phyloP scores from a whole-genome alignment of 2,113 vertebrate genomes.

The Istiophorus platypterus region DNA sequence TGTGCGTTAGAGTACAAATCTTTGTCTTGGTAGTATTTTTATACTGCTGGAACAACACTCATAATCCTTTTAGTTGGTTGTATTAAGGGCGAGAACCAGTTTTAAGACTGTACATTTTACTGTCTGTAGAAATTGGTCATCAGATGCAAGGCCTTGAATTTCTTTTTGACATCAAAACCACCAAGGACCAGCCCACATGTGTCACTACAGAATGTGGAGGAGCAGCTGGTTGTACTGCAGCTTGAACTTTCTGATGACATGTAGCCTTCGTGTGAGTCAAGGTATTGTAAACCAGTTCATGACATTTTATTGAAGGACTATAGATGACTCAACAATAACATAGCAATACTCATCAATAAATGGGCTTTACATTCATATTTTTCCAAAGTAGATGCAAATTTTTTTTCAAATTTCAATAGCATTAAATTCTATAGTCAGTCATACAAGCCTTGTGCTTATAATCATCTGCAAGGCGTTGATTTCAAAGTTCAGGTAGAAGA shows the following conservation, averaged over 20 bases:
- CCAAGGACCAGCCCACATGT: slow-evolving; percentile 4
- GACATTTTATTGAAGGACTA: slow-evolving; percentile 1
- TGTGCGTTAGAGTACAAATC: neutral
- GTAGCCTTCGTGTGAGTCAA: slow-evolving; percentile 26
- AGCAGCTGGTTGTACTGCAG: slow-evolving; percentile 7
- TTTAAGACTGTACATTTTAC: slow-evolving; percentile 3
- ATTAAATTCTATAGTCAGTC: neutral
- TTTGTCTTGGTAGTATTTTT: neutral
- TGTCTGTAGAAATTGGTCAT: slow-evolving; percentile 14
- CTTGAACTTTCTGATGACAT: slow-evolving; percentile 20
- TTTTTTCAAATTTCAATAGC: too few species aligned
- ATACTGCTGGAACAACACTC: neutral
- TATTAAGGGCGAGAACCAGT: too few species aligned
- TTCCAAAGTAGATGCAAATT: neutral
- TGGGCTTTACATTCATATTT: neutral
- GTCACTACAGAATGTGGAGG: slow-evolving; percentile 21
- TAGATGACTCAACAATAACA: slow-evolving; percentile 10
- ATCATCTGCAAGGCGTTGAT: neutral
- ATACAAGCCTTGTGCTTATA: neutral
- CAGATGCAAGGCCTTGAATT: slow-evolving; percentile 1
- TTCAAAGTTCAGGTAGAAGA: neutral
- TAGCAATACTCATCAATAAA: neutral
- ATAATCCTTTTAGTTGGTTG: neutral
- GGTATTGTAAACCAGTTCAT: slow-evolving; percentile 10
- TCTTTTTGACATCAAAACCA: slow-evolving; percentile 4